Conservation (phyloP, 2,797 vertebrate species). For the Eupleurogrammus muticus region DNA sequence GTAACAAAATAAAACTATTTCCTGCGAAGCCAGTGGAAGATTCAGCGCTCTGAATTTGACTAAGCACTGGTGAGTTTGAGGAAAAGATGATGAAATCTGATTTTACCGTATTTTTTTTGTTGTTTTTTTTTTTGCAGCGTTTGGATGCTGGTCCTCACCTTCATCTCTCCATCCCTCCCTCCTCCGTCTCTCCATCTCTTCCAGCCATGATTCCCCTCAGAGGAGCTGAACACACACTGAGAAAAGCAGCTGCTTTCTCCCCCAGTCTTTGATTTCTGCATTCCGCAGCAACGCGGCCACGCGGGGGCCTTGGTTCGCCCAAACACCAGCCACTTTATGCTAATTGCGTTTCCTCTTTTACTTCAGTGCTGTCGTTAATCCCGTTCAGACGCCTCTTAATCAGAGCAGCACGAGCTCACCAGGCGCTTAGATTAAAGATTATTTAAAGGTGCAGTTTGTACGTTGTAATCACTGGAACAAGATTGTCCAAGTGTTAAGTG, state of each 20-base stretch:
- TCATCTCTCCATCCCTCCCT: constrained; percentile 46
- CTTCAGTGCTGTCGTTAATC: constrained; percentile 26
- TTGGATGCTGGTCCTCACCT: constrained; percentile 41
- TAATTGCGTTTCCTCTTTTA: constrained; percentile 45
- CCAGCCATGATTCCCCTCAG: constrained; percentile 22
- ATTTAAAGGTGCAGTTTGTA: not conserved
- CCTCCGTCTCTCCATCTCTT: constrained; percentile 10
- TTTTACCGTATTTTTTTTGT: constrained; percentile 19
- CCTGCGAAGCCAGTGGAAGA: not conserved
- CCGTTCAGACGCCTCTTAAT: constrained; percentile 34
- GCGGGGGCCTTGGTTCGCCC: constrained; percentile 17
- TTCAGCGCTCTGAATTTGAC: not conserved
- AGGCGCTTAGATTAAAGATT: not conserved
- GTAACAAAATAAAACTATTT: too few relatives aligned
- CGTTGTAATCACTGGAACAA: too few relatives aligned
- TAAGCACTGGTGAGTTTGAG: not conserved
- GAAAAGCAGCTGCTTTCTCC: constrained; percentile 8
- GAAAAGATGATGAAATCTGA: constrained; percentile 7
- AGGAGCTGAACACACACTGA: constrained; percentile 46
- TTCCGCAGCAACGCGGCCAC: constrained; percentile 33
- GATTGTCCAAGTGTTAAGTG: not conserved
- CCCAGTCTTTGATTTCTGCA: constrained; percentile 55
- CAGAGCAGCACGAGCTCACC: constrained; percentile 6
- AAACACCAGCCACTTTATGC: constrained; percentile 1
- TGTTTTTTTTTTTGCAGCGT: constrained; percentile 59